Evolutionary conservation across 2,888 invertebrate species (phyloP), one percentile per base, ranked within the genome.

Genomic region (Sesia apiformis): DNA sequence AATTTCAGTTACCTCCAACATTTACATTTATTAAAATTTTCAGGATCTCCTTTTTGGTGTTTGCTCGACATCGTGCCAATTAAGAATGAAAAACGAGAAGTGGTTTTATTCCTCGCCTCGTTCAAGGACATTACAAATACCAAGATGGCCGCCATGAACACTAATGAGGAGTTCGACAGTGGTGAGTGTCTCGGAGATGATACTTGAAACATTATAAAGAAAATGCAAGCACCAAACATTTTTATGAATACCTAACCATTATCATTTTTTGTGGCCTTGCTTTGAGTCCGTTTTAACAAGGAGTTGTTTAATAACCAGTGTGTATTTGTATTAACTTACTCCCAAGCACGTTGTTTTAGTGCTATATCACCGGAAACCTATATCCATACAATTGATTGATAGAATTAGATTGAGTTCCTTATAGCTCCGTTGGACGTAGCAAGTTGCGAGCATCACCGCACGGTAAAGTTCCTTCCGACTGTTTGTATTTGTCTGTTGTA

Each of bases 61-160:
- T 92, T 98, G 68, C 92, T 98, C 87, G 98, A 98, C 90, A 97
- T 98, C 82, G 98, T 98, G 60, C 98, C 98, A 76, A 98, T 98
- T 88, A 98, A 98, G 91, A 98, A 98, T 92, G 98, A 98, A 84
- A 98, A 98, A 85, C 93, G 97, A 61, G 97, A 98, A 90, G 98
- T 98, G 74, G 98, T 98, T 40, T 91, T 98, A 70, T 98, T 97
- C 84, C 92, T 98, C 79, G 98, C 97, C 60, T 98, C 98, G 38
- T 97, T 98, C 91, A 98, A 98, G 90, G 98, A 98, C 87, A 96
- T 98, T 84, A 97, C 97, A 58, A 94, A 95, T 83, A 95, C 95
- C 66, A 97, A 96, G 90, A 95, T 95, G 94, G 93, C 94, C 63
- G 95, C 95, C 83, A 93, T 94, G 94, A 93, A 93, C 76, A 93